phyloP scores from a whole-genome alignment of 2,797 vertebrate species.

The Eupleurogrammus muticus region DNA sequence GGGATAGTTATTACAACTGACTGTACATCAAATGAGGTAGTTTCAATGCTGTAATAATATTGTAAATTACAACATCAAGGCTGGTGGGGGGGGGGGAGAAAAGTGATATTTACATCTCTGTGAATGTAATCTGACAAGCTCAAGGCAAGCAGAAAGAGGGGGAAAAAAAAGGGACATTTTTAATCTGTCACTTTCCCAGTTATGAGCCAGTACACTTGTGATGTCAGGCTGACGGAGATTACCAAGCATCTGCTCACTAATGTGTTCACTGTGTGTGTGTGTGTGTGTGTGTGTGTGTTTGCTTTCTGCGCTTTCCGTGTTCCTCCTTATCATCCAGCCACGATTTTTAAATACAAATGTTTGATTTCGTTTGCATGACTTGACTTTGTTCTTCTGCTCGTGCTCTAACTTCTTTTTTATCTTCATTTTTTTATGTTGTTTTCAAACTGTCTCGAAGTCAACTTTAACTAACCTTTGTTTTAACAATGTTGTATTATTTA shows the following conservation, averaged over 20 bases:
- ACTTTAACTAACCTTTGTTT: too few relatives aligned
- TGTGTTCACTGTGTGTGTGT: slow-evolving; percentile 25
- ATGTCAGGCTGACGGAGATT: slow-evolving; percentile 41
- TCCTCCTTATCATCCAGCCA: too few relatives aligned
- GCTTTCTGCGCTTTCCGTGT: too few relatives aligned
- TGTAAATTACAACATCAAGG: slow-evolving; percentile 28
- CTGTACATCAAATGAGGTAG: slow-evolving; percentile 38
- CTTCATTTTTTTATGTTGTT: too few relatives aligned
- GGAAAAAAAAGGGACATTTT: slow-evolving; percentile 17
- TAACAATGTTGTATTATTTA: too few relatives aligned
- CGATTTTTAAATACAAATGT: too few relatives aligned
- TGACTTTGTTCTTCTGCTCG: too few relatives aligned
- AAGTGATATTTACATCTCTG: slow-evolving; percentile 26
- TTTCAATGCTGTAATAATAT: slow-evolving; percentile 34
- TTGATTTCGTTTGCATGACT: too few relatives aligned
- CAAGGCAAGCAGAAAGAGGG: slow-evolving; percentile 20
- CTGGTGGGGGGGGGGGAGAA: background rate
- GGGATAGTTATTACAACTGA: slow-evolving; percentile 53
- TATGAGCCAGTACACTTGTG: slow-evolving; percentile 35
- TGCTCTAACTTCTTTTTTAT: too few relatives aligned
- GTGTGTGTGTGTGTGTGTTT: slow-evolving; percentile 10
- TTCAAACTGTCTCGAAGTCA: too few relatives aligned
- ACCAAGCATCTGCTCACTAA: slow-evolving; percentile 41
- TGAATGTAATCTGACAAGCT: slow-evolving; percentile 30
- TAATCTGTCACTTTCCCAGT: slow-evolving; percentile 24